phyloP scores from a whole-genome alignment of 1,140 invertebrate species.

The Bombus haemorrhoidalis region DNA sequence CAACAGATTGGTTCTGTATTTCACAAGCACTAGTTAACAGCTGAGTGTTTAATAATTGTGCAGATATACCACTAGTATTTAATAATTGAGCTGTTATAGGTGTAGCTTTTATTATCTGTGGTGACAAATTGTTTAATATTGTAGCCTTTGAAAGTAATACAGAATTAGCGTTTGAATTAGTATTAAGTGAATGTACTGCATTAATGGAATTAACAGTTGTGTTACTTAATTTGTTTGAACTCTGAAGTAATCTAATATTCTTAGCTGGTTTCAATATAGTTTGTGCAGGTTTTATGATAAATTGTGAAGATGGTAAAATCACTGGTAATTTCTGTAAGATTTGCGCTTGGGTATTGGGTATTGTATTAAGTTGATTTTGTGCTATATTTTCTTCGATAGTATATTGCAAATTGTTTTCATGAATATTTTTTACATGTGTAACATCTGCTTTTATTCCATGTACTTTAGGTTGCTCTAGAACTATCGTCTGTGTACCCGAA shows the following conservation, averaged over 20 bases:
- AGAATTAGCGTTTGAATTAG: conserved; percentile 65
- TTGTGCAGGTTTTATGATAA: conserved; percentile 71
- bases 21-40: conserved; percentile 59
- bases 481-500: conserved; percentile 30
- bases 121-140: conserved; percentile 71
- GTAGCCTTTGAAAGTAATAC: conserved; percentile 74
- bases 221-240: conserved; percentile 63
- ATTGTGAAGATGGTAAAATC: conserved; percentile 63
- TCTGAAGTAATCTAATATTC: conserved; percentile 72
- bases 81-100: conserved; percentile 69
- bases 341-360: conserved; percentile 54
- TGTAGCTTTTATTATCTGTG: conserved; percentile 67
- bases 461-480: conserved; percentile 55
- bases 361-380: conserved; percentile 40
- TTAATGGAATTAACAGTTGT: conserved; percentile 39
- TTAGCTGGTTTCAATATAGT: conserved; percentile 70
- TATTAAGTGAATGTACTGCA: conserved; percentile 49
- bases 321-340: conserved; percentile 61
- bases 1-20: conserved; percentile 51
- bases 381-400: conserved; percentile 40
- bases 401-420: conserved; percentile 42
- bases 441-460: conserved; percentile 13
- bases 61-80: conserved; percentile 71
- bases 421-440: conserved; percentile 29
- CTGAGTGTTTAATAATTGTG: conserved; percentile 69